Base-by-base conservation (phyloP, 1,140 invertebrate genomes). In the Hydropsyche tenuis region DNA sequence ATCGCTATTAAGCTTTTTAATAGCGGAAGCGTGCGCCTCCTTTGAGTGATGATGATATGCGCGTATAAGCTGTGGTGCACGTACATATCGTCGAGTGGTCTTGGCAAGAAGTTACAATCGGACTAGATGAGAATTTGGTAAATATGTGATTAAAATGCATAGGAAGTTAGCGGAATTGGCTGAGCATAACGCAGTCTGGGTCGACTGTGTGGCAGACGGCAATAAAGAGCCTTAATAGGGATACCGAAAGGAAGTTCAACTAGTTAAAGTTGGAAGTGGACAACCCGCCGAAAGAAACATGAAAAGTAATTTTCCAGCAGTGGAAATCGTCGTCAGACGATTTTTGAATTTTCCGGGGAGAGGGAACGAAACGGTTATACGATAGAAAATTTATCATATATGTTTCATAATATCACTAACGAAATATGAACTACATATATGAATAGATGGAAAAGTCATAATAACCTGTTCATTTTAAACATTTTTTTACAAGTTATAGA, bases 201-300 rank as follows among this genome's bases (percentile, higher is more conserved):
- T 16, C 16, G 51, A 60, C 48, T 37, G 70, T 37, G 30, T 53
- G 27, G 60, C 71, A 73, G 71, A 73, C 71, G 62, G 71, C 25
- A 66, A 46, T 73, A 62, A 62, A 73, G 72, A 43, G 72, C 63
- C 64, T 68, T 73, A 73, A 73, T 73, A 69, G 72, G 65, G 63
- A 69, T 62, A 73, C 60, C 72, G 72, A 73, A 73, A 73, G 72
- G 64, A 73, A 73, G 46, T 73, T 68, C 16, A 73, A 73, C 72
- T 73, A 69, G 72, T 69, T 73, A 69, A 73, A 73, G 46, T 68
- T 69, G 51, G 23, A 68, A 73, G 72, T 69, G 72, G 72, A 73
- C 72, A 73, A 73, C 23, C 66, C 72, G 63, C 45, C 14, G 18
- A 20, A 60, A 23, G 25, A 48, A 30, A 25, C 53, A 73, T 48